Conservation (phyloP, 30 jellyfish, hydroid and myxozoan species). For the Clytia hemisphaerica region DNA sequence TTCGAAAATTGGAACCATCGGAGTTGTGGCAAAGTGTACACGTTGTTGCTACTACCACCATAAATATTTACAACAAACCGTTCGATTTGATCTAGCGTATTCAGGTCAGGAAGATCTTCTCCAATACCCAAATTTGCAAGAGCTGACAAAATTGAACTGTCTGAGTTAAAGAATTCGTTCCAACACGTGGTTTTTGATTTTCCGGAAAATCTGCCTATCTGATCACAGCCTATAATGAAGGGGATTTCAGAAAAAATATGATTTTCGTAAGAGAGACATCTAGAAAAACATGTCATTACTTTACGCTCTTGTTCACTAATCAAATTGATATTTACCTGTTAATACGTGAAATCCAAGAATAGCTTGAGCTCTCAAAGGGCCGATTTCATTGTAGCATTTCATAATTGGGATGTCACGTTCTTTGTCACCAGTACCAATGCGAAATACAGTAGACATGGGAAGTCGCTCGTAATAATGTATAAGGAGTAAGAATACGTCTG, state of each 20-base stretch:
- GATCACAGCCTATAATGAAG: too few relatives aligned
- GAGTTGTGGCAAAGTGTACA: neutral
- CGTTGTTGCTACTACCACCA: neutral
- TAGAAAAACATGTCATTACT: too few relatives aligned
- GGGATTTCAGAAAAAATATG: too few relatives aligned
- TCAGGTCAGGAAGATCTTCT: neutral
- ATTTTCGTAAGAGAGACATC: too few relatives aligned
- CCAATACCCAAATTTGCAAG: neutral
- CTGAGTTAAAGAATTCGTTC: neutral
- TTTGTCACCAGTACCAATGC: neutral
- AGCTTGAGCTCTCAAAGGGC: neutral
- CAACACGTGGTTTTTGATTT: constrained; percentile 8
- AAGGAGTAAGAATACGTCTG: constrained; percentile 31
- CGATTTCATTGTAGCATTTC: neutral
- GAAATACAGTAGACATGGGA: too few relatives aligned
- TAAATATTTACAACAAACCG: constrained; percentile 14
- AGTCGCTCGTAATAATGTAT: constrained; percentile 10
- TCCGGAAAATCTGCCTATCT: constrained; percentile 11
- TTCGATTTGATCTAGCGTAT: neutral
- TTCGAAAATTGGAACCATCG: constrained; percentile 25
- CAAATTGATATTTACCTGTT: too few relatives aligned
- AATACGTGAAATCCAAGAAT: constrained; percentile 8
- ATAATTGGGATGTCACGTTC: constrained; percentile 4
- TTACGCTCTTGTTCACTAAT: too few relatives aligned
- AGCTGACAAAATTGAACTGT: neutral